Conservation (phyloP, 2,797 vertebrate species). For the Poeciliopsis turneri region DNA sequence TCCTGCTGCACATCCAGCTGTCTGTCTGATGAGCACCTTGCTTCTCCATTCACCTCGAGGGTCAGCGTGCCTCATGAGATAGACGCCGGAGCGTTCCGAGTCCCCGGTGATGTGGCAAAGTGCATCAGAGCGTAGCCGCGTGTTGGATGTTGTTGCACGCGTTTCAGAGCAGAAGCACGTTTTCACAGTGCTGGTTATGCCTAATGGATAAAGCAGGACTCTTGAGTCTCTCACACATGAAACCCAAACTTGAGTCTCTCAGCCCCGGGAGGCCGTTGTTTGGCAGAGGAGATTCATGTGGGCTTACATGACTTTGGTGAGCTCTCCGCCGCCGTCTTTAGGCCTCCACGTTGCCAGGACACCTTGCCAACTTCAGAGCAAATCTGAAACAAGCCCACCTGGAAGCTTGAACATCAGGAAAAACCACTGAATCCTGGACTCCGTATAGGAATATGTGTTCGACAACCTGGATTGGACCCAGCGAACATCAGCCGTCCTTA, state of each 20-base stretch:
- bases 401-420: constrained; percentile 13
- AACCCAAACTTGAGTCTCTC: constrained; percentile 47
- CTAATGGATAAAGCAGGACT: constrained; percentile 34
- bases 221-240: constrained; percentile 49
- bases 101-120: not conserved
- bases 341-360: constrained; percentile 5
- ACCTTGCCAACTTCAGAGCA: not conserved
- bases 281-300: constrained; percentile 45
- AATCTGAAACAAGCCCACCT: constrained; percentile 15
- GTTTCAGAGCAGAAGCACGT: constrained; percentile 15
- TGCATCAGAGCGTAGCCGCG: not conserved
- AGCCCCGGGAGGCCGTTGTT: constrained; percentile 35
- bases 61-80: constrained; percentile 28
- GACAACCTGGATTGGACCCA: not conserved
- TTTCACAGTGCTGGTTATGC: constrained; percentile 15
- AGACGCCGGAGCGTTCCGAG: not conserved
- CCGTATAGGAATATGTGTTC: not conserved
- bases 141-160: not conserved
- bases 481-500: not conserved
- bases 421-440: constrained; percentile 6
- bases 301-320: constrained; percentile 35
- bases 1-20: constrained; percentile 47
- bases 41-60: constrained; percentile 19
- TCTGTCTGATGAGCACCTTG: constrained; percentile 40
- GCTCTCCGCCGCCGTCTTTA: constrained; percentile 23